phyloP scores from a whole-genome alignment of 2,113 vertebrate species.

The Nycticryphes semicollaris region DNA sequence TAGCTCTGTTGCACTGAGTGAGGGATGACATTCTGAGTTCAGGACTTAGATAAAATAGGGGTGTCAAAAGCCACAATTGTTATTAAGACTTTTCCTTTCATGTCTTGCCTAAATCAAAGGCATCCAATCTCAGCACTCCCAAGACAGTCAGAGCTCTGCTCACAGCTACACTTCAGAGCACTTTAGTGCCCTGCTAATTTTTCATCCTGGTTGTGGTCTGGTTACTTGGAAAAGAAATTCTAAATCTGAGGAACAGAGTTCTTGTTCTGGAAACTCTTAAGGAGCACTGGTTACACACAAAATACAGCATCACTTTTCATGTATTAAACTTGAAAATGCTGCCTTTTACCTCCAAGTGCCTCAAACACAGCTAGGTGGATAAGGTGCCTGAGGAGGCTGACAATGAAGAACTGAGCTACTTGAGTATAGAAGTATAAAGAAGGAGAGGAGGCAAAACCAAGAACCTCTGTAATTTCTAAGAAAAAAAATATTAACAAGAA shows the following conservation, averaged over 20 bases:
- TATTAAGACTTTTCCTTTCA: not conserved
- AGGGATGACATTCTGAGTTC: not conserved
- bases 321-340: not conserved
- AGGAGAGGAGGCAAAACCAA: not conserved
- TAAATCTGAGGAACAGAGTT: not conserved
- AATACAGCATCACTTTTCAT: not conserved
- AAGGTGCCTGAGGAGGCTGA: not conserved
- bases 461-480: not conserved
- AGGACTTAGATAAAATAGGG: not conserved
- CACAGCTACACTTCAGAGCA: not conserved
- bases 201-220: not conserved
- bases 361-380: not conserved
- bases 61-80: not conserved
- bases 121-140: not conserved
- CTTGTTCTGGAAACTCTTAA: not conserved
- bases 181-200: not conserved
- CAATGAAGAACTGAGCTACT: not conserved
- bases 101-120: not conserved
- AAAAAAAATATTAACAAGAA: no score
- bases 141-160: not conserved
- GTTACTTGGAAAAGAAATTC: not conserved
- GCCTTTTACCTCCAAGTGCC: not conserved
- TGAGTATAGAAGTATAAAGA: not conserved
- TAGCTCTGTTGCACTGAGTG: not conserved
- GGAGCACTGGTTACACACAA: not conserved